Conservation (phyloP, 2,797 vertebrate species). For the Aeoliscus strigatus region DNA sequence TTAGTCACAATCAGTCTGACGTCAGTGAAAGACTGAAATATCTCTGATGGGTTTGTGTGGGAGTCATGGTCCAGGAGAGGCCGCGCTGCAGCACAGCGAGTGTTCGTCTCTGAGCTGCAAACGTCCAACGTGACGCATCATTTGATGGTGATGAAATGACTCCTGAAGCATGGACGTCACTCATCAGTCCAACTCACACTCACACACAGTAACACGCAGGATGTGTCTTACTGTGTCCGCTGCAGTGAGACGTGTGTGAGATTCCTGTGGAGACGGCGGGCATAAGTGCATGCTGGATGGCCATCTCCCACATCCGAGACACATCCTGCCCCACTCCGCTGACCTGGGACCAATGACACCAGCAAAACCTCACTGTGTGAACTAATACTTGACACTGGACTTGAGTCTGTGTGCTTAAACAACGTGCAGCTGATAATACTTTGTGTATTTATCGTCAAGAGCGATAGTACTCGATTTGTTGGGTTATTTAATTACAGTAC, state of each 20-base stretch:
- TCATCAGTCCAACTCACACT: no score
- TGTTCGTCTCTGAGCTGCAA: constrained; percentile 17
- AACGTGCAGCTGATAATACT: no score
- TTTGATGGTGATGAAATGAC: neutral
- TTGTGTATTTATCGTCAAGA: no score
- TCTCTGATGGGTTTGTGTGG: constrained; percentile 34
- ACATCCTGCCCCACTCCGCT: constrained; percentile 86
- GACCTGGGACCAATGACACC: constrained; percentile 1
- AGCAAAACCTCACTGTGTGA: no score
- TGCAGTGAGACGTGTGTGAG: constrained; percentile 73
- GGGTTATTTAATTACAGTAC: no score
- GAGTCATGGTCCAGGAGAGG: constrained; percentile 17
- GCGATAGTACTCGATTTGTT: no score
- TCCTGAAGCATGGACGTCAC: neutral
- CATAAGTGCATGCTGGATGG: constrained; percentile 94
- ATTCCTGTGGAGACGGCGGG: constrained; percentile 89
- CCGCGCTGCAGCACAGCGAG: constrained; percentile 5
- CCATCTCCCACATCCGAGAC: constrained; percentile 93
- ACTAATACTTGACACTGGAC: no score
- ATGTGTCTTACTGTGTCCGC: constrained; percentile 82
- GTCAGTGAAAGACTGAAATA: constrained; percentile 45
- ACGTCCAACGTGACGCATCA: neutral
- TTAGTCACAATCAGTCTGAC: constrained; percentile 47
- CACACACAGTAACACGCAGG: no score
- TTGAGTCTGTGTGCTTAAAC: no score